A percentile compares a stretch with the other conserved stretches of the same genome.
Evolutionary conservation across 1,140 invertebrate genomes (phyloP).

Genomic region (Episyrphus balteatus): DNA sequence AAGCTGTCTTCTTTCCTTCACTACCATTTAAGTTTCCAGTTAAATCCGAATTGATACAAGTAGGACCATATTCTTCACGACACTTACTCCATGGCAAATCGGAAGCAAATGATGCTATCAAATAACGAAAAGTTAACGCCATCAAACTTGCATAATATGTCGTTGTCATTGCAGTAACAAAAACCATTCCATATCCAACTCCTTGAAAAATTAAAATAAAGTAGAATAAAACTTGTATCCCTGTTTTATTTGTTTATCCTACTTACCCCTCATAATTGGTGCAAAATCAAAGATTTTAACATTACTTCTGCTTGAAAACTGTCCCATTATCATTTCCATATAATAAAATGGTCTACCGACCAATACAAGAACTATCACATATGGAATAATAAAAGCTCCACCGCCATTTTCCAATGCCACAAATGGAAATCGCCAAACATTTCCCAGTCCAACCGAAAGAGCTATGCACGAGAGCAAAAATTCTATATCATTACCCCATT

Average conservation of each 20-base stretch:
- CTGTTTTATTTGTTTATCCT: background rate
- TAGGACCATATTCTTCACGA: conserved; percentile 42
- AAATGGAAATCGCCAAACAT: conserved; percentile 59
- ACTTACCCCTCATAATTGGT: conserved; percentile 53
- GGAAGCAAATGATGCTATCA: conserved; percentile 48
- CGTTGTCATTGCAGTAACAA: conserved; percentile 54
- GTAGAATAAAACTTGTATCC: background rate
- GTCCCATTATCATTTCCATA: conserved; percentile 71
- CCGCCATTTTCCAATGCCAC: conserved; percentile 74
- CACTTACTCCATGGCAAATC: conserved; percentile 53
- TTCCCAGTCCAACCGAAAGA: conserved; percentile 80
- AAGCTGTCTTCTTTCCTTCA: conserved; percentile 18
- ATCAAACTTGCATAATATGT: conserved; percentile 69
- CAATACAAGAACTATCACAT: conserved; percentile 69
- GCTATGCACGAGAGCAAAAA: conserved; percentile 84
- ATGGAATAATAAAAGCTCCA: conserved; percentile 64
- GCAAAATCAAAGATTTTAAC: conserved; percentile 49
- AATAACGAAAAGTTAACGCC: conserved; percentile 61
- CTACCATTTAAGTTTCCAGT: background rate
- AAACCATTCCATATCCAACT: conserved; percentile 64
- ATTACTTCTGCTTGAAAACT: conserved; percentile 61
- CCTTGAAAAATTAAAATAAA: conserved; percentile 39
- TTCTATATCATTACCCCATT: conserved; percentile 75
- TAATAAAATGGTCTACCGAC: conserved; percentile 85
- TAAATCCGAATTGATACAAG: conserved; percentile 21